These are phyloP conservation scores for Zootoca vivipara DNA, from an alignment of 2,113 vertebrate species.

Conservation along the genomic window DNA sequence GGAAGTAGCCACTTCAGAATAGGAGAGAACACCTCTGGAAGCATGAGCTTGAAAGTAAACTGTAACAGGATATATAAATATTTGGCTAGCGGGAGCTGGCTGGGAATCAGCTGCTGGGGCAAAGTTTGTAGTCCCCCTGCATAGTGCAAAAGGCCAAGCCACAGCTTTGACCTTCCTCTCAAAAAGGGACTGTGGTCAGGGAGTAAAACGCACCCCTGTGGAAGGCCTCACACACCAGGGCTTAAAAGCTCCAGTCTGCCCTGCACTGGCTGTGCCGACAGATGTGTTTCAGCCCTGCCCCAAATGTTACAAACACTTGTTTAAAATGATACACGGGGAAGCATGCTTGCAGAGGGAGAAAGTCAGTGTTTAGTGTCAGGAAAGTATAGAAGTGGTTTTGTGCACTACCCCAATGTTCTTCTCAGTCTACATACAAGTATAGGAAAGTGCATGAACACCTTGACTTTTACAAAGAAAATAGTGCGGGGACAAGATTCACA, in stretches of 20 bases:
- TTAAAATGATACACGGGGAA: background rate
- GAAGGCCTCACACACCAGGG: background rate
- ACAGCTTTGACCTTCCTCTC: background rate
- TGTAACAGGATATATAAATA: constrained; percentile 95
- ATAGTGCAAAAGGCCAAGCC: constrained; percentile 50
- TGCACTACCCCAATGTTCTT: background rate
- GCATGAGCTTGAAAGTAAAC: constrained; percentile 85
- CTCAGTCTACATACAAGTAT: background rate
- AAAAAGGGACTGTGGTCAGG: fast-evolving
- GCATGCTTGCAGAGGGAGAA: background rate
- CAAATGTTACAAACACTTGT: too few species aligned
- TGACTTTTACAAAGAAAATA: background rate
- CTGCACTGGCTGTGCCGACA: background rate
- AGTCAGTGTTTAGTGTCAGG: background rate
- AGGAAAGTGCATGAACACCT: background rate
- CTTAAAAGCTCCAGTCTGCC: background rate
- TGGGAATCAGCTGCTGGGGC: constrained; percentile 74
- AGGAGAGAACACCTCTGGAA: constrained; percentile 67
- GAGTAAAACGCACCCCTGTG: background rate
- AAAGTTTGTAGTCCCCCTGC: constrained; percentile 59
- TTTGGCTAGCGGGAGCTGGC: constrained; percentile 84
- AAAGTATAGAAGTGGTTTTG: background rate
- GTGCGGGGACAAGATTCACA: background rate
- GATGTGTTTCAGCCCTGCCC: background rate
- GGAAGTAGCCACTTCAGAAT: constrained; percentile 58